Conservation (phyloP, 2,113 vertebrate genomes). For the Trogon melanurus region DNA sequence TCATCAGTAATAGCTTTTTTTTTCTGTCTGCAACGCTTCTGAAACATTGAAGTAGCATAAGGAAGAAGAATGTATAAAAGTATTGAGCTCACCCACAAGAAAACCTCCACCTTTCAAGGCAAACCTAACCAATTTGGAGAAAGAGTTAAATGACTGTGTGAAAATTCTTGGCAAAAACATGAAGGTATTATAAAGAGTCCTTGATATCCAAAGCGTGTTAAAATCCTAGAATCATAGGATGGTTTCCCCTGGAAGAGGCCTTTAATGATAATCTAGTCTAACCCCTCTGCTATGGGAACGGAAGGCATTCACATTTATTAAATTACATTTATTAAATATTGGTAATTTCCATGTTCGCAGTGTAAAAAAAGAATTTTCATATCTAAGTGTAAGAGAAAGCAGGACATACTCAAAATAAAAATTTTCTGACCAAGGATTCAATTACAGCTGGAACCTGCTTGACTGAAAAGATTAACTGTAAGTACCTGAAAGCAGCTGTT, state of each 20-base stretch:
- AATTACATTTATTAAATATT: background rate
- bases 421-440: background rate
- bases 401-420: background rate
- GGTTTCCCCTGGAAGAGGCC: background rate
- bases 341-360: background rate
- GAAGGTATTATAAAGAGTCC: background rate
- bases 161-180: background rate
- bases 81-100: background rate
- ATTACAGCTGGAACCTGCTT: background rate
- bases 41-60: background rate
- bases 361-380: background rate
- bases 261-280: background rate
- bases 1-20: background rate
- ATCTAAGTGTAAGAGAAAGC: background rate
- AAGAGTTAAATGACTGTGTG: background rate
- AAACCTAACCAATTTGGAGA: background rate
- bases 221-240: background rate
- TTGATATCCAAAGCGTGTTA: background rate
- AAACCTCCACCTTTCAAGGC: background rate
- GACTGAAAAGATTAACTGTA: background rate
- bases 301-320: background rate
- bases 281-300: rapidly evolving
- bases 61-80: background rate
- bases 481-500: background rate
- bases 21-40: background rate